Percentiles rank a stretch among this genome's conserved stretches.
Evolutionary conservation across 2,113 vertebrate species (phyloP).

Genomic region (Asarcornis scutulata): DNA sequence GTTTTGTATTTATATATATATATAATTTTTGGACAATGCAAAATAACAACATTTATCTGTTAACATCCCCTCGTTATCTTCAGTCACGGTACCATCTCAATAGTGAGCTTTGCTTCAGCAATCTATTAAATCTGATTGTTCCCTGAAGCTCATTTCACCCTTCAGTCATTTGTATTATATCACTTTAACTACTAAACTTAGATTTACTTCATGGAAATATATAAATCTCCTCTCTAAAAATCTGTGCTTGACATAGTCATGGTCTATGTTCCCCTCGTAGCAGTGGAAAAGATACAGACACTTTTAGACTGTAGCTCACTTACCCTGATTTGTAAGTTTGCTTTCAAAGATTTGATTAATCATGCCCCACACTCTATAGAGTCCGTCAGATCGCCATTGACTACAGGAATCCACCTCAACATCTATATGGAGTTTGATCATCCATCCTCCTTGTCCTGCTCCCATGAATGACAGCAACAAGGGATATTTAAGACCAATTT

Average conservation of each 20-base stretch:
- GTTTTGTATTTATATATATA: neutral
- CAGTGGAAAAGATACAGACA: rapidly evolving
- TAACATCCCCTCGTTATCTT: neutral
- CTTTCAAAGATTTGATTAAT: neutral
- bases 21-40: neutral
- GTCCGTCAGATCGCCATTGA: neutral
- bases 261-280: neutral
- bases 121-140: neutral
- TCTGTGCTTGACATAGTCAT: neutral
- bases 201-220: neutral
- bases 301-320: neutral
- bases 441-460: neutral
- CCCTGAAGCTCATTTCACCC: neutral
- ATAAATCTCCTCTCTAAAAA: neutral
- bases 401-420: neutral
- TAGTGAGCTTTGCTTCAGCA: neutral
- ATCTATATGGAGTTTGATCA: neutral
- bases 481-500: neutral
- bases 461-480: neutral
- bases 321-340: neutral
- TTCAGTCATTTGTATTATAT: neutral
- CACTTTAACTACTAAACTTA: neutral
- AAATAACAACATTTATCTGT: neutral
- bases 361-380: neutral
- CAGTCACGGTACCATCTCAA: neutral